Conservation (phyloP, 2,113 vertebrate genomes). For the Phalacrocorax carbo region DNA sequence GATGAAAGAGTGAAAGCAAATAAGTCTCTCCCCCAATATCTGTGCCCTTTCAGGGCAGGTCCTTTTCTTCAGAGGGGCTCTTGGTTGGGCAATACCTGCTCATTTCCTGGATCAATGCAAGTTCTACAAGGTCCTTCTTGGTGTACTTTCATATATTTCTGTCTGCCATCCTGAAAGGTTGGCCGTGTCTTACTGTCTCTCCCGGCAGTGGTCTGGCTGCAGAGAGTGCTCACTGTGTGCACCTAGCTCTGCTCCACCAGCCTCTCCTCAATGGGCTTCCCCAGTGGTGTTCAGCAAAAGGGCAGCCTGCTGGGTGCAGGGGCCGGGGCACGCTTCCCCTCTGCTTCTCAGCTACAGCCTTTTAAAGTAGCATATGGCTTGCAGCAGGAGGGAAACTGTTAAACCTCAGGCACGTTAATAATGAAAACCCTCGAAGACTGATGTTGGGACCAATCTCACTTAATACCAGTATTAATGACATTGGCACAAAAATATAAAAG, state of each 20-base stretch:
- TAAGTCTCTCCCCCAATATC: neutral
- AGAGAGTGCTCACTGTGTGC: fast-evolving
- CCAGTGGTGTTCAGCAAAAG: neutral
- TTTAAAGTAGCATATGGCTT: neutral
- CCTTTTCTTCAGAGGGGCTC: neutral
- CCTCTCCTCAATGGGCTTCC: neutral
- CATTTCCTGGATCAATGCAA: neutral
- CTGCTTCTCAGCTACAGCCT: neutral
- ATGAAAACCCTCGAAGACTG: neutral
- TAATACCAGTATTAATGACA: neutral
- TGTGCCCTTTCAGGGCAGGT: neutral
- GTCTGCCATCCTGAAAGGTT: neutral
- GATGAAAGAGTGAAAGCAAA: neutral
- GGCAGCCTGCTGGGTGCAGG: neutral
- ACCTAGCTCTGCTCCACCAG: neutral
- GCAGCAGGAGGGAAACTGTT: neutral
- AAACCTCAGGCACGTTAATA: neutral
- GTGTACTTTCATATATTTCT: neutral
- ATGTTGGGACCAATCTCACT: neutral
- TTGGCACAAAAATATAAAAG: neutral
- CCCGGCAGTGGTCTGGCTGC: fast-evolving
- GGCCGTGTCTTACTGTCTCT: neutral
- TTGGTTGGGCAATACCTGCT: neutral
- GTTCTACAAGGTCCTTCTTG: neutral
- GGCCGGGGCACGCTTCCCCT: neutral